A percentile compares a stretch with the other conserved stretches of the same genome.
Evolutionary conservation across 2,113 vertebrate species (phyloP).

Genomic region (Sarotherodon lohbergeri): DNA sequence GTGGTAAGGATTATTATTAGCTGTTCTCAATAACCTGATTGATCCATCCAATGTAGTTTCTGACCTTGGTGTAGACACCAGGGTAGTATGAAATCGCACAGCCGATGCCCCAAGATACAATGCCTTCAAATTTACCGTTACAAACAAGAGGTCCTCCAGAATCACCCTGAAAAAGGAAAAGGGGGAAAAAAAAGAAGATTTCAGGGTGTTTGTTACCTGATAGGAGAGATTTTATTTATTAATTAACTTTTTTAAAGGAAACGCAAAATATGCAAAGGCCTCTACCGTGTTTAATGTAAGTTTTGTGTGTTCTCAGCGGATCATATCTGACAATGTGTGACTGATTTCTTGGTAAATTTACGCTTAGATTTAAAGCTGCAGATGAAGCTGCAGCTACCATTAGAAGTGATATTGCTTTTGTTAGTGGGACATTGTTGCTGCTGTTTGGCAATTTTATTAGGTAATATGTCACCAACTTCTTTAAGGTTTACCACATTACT

Average conservation of each 20-base stretch:
- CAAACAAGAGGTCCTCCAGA: constrained; percentile 77
- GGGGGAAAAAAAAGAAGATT: background rate
- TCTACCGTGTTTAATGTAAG: background rate
- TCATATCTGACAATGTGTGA: background rate
- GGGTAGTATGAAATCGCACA: constrained; percentile 71
- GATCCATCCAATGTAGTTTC: constrained; percentile 72
- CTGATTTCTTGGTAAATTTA: background rate
- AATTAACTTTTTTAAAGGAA: background rate
- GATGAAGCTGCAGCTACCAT: background rate
- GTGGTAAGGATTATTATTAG: background rate
- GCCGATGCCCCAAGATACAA: constrained; percentile 78
- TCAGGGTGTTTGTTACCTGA: background rate
- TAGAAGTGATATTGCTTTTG: background rate
- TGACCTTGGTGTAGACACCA: constrained; percentile 75
- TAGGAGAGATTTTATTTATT: background rate
- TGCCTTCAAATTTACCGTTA: constrained; percentile 68
- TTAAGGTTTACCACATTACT: background rate
- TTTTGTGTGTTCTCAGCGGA: background rate
- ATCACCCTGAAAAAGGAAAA: constrained; percentile 64
- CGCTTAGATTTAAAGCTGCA: background rate
- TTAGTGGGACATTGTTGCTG: background rate
- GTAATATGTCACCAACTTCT: too few relatives aligned
- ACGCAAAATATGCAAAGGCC: background rate
- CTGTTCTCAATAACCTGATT: constrained; percentile 28
- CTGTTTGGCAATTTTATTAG: background rate